phyloP scores from a whole-genome alignment of 2,888 invertebrate genomes.

The Macropis europaea region DNA sequence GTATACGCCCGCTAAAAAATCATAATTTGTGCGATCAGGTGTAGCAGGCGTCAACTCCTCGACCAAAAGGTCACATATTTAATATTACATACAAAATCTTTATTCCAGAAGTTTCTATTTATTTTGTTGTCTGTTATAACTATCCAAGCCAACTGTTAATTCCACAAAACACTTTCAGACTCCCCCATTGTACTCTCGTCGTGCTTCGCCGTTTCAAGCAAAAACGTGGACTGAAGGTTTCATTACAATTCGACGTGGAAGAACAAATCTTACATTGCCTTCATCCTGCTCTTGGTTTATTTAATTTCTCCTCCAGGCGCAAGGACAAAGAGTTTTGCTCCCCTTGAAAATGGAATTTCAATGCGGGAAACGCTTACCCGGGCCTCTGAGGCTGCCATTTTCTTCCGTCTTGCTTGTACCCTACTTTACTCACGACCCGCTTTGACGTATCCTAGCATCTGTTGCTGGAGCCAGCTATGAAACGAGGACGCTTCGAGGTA shows the following conservation, averaged over 20 bases:
- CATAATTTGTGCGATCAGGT: too few species aligned
- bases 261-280: slow-evolving; percentile 4
- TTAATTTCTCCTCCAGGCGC: slow-evolving; percentile 13
- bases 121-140: too few species aligned
- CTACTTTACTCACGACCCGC: slow-evolving; percentile 1
- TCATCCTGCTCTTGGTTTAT: slow-evolving; percentile 19
- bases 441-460: slow-evolving; percentile 22
- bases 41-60: too few species aligned
- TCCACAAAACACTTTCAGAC: too few species aligned
- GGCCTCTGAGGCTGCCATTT: slow-evolving; percentile 3
- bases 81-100: too few species aligned
- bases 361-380: slow-evolving; percentile 26
- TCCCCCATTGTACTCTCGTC: too few species aligned
- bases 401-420: neutral
- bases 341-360: slow-evolving; percentile 30
- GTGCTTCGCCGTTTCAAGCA: too few species aligned
- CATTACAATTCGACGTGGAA: neutral
- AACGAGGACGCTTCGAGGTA: slow-evolving; percentile 1
- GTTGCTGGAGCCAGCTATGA: neutral
- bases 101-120: too few species aligned
- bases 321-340: slow-evolving; percentile 1
- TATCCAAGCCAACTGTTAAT: too few species aligned
- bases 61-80: too few species aligned
- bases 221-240: neutral
- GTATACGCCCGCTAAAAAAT: too few species aligned